These are phyloP conservation scores for Danio kyathit DNA, from an alignment of 2,797 vertebrate species.

Conservation along the genomic window DNA sequence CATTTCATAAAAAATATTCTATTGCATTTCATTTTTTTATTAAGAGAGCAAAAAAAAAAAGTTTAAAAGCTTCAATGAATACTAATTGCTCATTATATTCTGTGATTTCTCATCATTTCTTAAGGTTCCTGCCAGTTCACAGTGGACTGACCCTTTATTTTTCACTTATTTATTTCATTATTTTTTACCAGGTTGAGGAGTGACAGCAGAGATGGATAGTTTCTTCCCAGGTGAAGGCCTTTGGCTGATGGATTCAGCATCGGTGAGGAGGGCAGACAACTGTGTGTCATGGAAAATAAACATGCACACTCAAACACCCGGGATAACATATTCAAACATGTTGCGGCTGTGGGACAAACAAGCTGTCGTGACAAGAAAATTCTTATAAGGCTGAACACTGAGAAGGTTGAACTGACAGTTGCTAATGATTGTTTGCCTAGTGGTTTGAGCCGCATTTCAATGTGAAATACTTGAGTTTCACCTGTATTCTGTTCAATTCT, in stretches of 20 bases:
- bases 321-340: constrained; percentile 33
- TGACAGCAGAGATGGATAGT: constrained; percentile 70
- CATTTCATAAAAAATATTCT: too few relatives aligned
- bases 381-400: constrained; percentile 14
- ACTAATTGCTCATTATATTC: background rate
- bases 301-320: constrained; percentile 29
- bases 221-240: constrained; percentile 72
- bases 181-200: constrained; percentile 70
- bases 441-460: constrained; percentile 22
- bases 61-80: too few relatives aligned
- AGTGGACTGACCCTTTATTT: constrained; percentile 58
- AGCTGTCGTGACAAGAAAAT: constrained; percentile 36
- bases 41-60: background rate
- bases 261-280: constrained; percentile 56
- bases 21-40: background rate
- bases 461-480: background rate
- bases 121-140: constrained; percentile 48
- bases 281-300: constrained; percentile 39
- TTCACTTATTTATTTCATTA: too few relatives aligned
- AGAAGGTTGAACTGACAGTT: constrained; percentile 30
- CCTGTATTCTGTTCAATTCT: constrained; percentile 10
- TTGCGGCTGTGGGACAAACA: constrained; percentile 27
- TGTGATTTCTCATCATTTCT: constrained; percentile 7
- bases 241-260: constrained; percentile 73
- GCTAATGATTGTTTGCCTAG: constrained; percentile 19